Evolutionary conservation across 2,797 vertebrate species (phyloP), one percentile per base, ranked within the genome.

Genomic region (Manis javanica): DNA sequence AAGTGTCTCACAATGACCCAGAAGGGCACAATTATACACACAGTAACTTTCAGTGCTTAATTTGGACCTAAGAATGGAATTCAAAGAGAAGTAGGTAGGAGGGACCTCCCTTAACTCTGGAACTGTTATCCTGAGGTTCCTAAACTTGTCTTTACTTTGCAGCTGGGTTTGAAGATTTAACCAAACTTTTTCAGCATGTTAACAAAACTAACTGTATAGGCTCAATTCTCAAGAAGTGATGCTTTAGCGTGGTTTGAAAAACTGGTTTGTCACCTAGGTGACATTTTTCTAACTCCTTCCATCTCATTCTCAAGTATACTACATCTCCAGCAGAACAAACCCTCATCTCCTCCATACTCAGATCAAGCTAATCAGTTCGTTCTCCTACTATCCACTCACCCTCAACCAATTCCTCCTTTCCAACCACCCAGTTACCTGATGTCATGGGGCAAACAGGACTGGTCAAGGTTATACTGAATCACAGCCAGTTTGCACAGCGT

Each of bases 401-500:
- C 64, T 75, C 77, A 31, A 37, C n/a, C 78, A 86, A 49, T 16
- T 77, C 39, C 84, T 87, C 61, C 86, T 87, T 79, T 71, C 89
- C 84, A 61, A 57, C 26, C 49, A 83, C 86, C 89, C 24, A 1
- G 97, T 98, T 46, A 99, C 99, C 99, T 99, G 99, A 99, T 99
- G 97, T 99, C 99, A 16, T 99, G 99, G 90, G 99, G 99, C 97
- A 99, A 99, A 98, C 99, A 99, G 82, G 99, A 99, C 99, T 99
- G 99, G 98, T 99, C 99, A 99, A 99, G 98, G 98, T 99, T 99
- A 98, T 99, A 99, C 97, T 99, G 99, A 98, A 99, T 99, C 98
- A 99, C 99, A n/a, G 99, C 99, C 97, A 99, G 98, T 98, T 99
- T 99, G 98, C 99, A 99, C 98, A 99, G 99, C 0, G 99, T 99